Evolutionary conservation across 2,888 invertebrate genomes (phyloP), one percentile per base, ranked within the genome.

Genomic region (Bugula neritina): DNA sequence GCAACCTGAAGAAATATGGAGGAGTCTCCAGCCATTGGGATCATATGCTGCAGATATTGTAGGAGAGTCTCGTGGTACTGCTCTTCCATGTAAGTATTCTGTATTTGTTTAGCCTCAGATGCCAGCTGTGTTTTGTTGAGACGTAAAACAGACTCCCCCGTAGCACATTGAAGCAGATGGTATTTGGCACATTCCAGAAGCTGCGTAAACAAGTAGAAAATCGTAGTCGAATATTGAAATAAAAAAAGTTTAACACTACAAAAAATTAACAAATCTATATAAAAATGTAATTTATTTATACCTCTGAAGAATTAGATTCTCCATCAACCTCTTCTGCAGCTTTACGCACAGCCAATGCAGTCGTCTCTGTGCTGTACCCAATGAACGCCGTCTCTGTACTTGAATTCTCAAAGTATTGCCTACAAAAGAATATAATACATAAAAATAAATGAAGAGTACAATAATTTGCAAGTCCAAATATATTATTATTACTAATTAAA

Each of bases 111-210:
- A 43, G 77, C 77, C 3, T 77, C 73, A 0, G 13, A 31, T 0
- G 73, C 69, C 2, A 79, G 71, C 34, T 71, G 35, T 34, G 75
- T 74, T 25, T 76, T 74, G 3, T 72, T 69, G 27, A 78, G 72
- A 23, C 79, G 76, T 2, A 80, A 71, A 3, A 82, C 75, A 23
- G 79, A 74, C 43, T 81, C 80, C 0, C 81, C 81, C 1, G 80
- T 80, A 25, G 80, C 80, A 75, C 80, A 79, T 77, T 79, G 79
- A 35, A 81, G 73, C 54, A 82, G 73, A n/a, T 75, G 57, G 34
- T 74, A 69, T 73, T 79, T 77, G 35, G 77, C 76, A 43, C 74
- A 75, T 29, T 63, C 31, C 31, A 63, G 34, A 10, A 63, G 17
- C 63, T 63, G 34, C 31, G 17, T 10, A 5, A 43, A 17, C 5